phyloP scores from a whole-genome alignment of 2,113 vertebrate genomes.

The Rhabdomys dilectus region DNA sequence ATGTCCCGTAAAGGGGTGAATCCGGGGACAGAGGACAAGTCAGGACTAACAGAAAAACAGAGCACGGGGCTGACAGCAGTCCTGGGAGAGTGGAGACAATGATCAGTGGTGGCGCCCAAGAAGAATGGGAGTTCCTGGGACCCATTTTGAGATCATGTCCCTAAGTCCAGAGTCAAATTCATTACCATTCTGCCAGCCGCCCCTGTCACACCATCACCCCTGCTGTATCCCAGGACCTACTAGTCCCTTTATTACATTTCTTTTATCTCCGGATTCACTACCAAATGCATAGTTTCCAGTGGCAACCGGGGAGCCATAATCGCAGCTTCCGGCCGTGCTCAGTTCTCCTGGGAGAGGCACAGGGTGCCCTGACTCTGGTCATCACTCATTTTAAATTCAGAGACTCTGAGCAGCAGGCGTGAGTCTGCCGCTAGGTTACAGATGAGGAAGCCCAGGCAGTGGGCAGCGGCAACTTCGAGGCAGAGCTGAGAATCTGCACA shows the following conservation, averaged over 20 bases:
- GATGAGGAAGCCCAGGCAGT: not conserved
- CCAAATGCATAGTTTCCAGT: not conserved
- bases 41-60: not conserved
- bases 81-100: not conserved
- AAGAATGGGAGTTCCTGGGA: no score
- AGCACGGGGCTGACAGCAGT: not conserved
- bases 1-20: not conserved
- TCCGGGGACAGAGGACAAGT: not conserved
- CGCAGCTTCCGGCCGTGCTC: rapidly evolving
- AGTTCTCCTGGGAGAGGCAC: rapidly evolving
- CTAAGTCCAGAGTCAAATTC: not conserved
- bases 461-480: not conserved
- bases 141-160: not conserved
- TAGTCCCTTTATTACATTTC: not conserved
- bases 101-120: rapidly evolving
- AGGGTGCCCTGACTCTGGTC: rapidly evolving
- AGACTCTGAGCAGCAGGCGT: rapidly evolving
- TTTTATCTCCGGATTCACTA: not conserved
- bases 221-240: rapidly evolving
- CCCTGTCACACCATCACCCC: rapidly evolving
- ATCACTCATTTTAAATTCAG: not conserved
- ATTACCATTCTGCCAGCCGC: not conserved
- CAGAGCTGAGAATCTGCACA: not conserved
- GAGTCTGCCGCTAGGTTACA: not conserved
- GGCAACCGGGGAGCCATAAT: rapidly evolving